Conservation (phyloP, 1,140 invertebrate genomes). For the Tetramorium simillimum region DNA sequence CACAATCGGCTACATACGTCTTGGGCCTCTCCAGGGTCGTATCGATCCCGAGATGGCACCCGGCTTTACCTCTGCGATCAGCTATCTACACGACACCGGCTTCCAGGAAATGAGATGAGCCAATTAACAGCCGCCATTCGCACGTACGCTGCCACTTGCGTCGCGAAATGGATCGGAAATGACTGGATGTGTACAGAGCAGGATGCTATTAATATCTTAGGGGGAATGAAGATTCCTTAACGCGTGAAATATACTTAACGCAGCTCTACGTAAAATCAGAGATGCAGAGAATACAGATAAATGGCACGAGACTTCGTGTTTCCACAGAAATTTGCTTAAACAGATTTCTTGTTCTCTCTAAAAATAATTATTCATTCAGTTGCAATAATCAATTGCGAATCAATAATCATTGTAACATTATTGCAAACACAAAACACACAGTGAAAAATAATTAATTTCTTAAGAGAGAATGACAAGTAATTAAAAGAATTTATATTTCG, state of each 20-base stretch:
- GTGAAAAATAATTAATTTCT: conserved; percentile 3
- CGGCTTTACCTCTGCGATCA: conserved; percentile 5
- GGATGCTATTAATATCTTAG: conserved; percentile 25
- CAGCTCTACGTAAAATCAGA: not conserved
- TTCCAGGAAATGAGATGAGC: conserved; percentile 39
- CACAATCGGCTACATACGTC: conserved; percentile 66
- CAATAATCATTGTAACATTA: not conserved
- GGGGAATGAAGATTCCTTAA: not conserved
- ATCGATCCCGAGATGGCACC: conserved; percentile 58
- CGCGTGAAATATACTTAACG: not conserved
- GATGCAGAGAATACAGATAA: not conserved
- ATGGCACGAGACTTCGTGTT: not conserved
- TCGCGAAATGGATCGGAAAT: conserved; percentile 8
- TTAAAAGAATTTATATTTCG: not conserved
- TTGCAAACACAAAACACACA: not conserved
- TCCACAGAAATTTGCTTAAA: not conserved
- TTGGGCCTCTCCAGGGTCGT: conserved; percentile 49
- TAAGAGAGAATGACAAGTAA: not conserved
- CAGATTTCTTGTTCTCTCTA: not conserved
- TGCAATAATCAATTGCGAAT: not conserved
- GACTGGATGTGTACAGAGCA: not conserved
- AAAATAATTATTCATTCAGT: not conserved
- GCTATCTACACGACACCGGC: conserved; percentile 18
- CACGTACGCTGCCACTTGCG: conserved; percentile 2
- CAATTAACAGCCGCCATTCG: conserved; percentile 42